A percentile compares a stretch with the other conserved stretches of the same genome.
These are phyloP conservation scores for Rhineura floridana DNA, from an alignment of 2,113 vertebrate species.

Conservation along the genomic window DNA sequence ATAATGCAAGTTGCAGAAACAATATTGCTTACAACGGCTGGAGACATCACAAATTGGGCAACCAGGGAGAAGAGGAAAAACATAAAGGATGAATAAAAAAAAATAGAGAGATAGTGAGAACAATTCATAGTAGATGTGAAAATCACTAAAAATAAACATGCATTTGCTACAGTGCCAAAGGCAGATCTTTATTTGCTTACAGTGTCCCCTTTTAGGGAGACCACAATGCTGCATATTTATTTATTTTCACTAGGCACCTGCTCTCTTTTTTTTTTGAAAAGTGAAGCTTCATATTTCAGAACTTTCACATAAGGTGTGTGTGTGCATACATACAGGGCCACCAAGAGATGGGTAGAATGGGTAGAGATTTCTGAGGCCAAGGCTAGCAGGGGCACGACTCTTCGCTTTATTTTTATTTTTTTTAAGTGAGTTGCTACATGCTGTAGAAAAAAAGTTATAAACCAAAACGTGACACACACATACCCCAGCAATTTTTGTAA, in stretches of 20 bases:
- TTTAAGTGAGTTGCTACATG: no score
- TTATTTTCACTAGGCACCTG: conserved; percentile 44
- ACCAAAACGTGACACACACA: no score
- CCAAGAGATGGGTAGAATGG: no score
- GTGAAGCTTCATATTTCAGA: conserved; percentile 10
- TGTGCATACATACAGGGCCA: not conserved
- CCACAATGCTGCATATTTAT: not conserved
- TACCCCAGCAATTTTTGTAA: no score
- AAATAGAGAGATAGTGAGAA: not conserved
- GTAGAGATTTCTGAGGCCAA: no score
- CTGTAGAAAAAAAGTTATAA: no score
- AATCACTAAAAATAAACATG: conserved; percentile 34
- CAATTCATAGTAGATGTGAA: conserved; percentile 10
- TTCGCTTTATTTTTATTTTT: no score
- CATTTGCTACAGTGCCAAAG: not conserved
- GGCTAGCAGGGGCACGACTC: no score
- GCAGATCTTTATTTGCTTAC: not conserved
- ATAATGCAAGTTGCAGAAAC: conserved; percentile 40
- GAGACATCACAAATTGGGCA: conserved; percentile 43
- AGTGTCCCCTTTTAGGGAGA: conserved; percentile 16
- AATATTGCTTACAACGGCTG: conserved; percentile 21
- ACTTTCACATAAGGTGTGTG: not conserved
- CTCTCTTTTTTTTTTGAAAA: not conserved
- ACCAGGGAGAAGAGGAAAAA: conserved; percentile 1
- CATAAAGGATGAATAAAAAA: conserved; percentile 17